A percentile compares a stretch with the other conserved stretches of the same genome.
Conservation (phyloP, 2,797 vertebrate genomes). For the Masticophis lateralis region DNA sequence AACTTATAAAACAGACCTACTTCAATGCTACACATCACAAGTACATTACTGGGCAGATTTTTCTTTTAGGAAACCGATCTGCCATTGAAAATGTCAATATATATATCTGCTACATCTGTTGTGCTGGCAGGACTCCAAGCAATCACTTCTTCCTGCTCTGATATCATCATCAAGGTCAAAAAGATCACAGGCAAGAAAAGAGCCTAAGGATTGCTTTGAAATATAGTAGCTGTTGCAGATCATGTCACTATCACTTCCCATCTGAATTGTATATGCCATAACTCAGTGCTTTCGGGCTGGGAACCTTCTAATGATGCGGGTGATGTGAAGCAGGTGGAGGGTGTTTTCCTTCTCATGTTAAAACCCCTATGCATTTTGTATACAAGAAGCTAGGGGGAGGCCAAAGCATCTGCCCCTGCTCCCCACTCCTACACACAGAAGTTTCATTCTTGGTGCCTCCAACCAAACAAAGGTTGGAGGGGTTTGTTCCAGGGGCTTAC, state of each 20-base stretch:
- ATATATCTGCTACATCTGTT: not conserved
- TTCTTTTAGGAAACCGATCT: constrained; percentile 2
- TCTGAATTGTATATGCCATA: not conserved
- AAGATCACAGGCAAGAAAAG: constrained; percentile 14
- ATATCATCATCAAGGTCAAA: constrained; percentile 10
- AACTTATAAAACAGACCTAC: not conserved
- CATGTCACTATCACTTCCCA: not conserved
- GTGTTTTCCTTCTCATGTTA: not conserved
- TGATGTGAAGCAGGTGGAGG: not conserved
- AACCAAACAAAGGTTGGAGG: not conserved
- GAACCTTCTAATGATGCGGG: not conserved
- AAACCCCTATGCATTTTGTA: not conserved
- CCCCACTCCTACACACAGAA: not conserved
- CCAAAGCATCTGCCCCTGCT: not conserved
- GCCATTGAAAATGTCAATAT: not conserved
- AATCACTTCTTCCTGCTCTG: not conserved
- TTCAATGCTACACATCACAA: not conserved
- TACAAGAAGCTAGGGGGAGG: not conserved
- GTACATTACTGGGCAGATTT: not conserved
- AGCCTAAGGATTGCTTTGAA: not conserved
- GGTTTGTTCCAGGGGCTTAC: not conserved
- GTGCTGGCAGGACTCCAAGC: constrained; percentile 5
- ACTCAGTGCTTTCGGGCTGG: not conserved
- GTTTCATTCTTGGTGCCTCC: not conserved
- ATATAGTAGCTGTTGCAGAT: not conserved